phyloP scores from a whole-genome alignment of 2,888 invertebrate genomes.

The Thymelicus acteon region DNA sequence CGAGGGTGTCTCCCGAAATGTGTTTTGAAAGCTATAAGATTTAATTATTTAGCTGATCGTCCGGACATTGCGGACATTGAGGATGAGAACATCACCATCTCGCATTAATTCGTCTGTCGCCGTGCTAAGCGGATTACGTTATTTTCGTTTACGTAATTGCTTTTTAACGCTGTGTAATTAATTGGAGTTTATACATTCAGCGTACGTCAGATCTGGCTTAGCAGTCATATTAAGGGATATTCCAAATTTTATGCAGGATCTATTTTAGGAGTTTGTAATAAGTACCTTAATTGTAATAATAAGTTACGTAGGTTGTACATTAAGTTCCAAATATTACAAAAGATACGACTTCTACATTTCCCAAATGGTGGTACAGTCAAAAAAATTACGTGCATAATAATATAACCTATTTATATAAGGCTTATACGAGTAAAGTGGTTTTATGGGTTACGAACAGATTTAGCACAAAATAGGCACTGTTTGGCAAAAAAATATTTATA shows the following conservation, averaged over 20 bases:
- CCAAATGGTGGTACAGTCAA: too few relatives aligned
- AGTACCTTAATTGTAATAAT: too few relatives aligned
- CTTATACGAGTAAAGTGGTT: too few relatives aligned
- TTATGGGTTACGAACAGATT: too few relatives aligned
- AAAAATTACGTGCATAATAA: too few relatives aligned
- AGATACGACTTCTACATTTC: too few relatives aligned
- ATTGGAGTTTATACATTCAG: background rate
- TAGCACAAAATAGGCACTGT: too few relatives aligned
- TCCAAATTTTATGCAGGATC: background rate
- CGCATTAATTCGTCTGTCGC: background rate
- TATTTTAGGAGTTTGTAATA: background rate
- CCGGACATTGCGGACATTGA: background rate
- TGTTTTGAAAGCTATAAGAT: background rate
- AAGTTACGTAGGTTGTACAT: too few relatives aligned
- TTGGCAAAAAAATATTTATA: too few relatives aligned
- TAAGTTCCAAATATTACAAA: too few relatives aligned
- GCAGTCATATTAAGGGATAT: background rate
- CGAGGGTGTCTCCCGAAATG: background rate
- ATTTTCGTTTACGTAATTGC: constrained; percentile 2
- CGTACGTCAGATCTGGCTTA: background rate
- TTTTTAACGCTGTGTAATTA: constrained; percentile 1
- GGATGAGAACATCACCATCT: background rate
- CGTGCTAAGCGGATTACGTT: constrained; percentile 5
- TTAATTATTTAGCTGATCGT: background rate
- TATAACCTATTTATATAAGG: too few relatives aligned